Evolutionary conservation across 2,113 vertebrate species (phyloP), one percentile per base, ranked within the genome.

Genomic region (Lasiurus cinereus): DNA sequence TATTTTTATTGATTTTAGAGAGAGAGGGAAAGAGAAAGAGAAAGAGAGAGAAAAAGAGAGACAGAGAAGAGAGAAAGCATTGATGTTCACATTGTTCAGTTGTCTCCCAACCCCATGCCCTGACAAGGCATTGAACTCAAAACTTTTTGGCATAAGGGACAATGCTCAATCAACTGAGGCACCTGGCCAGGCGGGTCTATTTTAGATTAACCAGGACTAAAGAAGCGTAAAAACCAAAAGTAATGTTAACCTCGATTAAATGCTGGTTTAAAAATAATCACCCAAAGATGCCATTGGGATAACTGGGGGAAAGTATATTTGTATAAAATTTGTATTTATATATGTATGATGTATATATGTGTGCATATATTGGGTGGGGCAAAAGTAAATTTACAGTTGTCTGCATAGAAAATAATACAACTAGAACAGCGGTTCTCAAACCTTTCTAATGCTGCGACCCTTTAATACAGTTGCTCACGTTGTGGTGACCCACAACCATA

Each of bases 151-250:
- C 27, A 29, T 13, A 29, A 13, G 27, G 13, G 29, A 66, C 27
- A 29, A 15, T 29, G 29, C 27, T 31, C 27, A 66, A 31, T 29
- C 12, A 66, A 66, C 62, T 5, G 62, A 66, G 62, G 27, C 62
- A 66, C 62, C 62, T 31, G 12, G 29, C 27, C 10, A 29, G 8
- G 67, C 18, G 15, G 8, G n/a, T n/a, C 31, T 73, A 2, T n/a
- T 73, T 33, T 73, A 56, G 36, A 27, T 73, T 27, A 90, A 64
- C 66, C 24, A 12, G 21, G 3, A 31, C 16, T 54, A 70, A 33
- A 80, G 36, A 77, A 18, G 84, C 21, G 69, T 48, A 52, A 64
- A 89, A 83, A 72, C 27, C 78, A 88, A 92, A 66, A 78, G 64
- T 24, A 82, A 39, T 50, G 24, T 84, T 22, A 78, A 48, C 56